Evolutionary conservation across 2,113 vertebrate species (phyloP), one percentile per base, ranked within the genome.

Genomic region (Ovis canadensis): DNA sequence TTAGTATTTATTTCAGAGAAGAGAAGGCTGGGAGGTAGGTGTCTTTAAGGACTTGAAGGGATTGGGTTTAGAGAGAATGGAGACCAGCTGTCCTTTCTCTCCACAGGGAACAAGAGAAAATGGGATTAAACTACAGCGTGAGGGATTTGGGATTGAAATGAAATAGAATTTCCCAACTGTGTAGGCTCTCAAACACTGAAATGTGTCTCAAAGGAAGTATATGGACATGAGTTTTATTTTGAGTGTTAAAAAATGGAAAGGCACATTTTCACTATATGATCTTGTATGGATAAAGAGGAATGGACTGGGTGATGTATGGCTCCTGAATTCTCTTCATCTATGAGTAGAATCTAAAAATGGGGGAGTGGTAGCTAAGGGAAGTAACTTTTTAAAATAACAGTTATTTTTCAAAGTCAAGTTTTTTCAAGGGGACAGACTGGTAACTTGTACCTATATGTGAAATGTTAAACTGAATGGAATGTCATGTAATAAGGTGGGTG

Each of bases 61-160:
- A 93, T 88, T 95, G 96, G 82, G 67, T 96, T 97, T 92, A 96
- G 94, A 96, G 82, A 96, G 96, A 97, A 97, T 96, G 94, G 64
- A 88, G 95, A 85, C 93, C 84, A 95, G 86, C 84, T 97, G 95
- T 97, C 95, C 96, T 94, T 83, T 95, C 83, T 95, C 81, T 97
- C 95, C 52, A 88, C 55, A 84, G 96, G 81, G 80, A 97, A 77
- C 83, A 95, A 96, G 87, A 97, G 94, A 97, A 98, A 98, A 97
- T 90, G 96, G 81, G 96, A 97, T 98, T 97, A 96, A 81, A 97
- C 85, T 91, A 90, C 8, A 95, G 91, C 4, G 0, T 90, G 90
- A 95, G 96, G 52, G 87, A 96, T 96, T 96, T 96, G 95, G 40
- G 80, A 82, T 48, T 29, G 90, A 97, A 96, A 97, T 85, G 82